Evolutionary conservation across 2,888 invertebrate genomes (phyloP).

Genomic region (Ophonus ardosiacus): DNA sequence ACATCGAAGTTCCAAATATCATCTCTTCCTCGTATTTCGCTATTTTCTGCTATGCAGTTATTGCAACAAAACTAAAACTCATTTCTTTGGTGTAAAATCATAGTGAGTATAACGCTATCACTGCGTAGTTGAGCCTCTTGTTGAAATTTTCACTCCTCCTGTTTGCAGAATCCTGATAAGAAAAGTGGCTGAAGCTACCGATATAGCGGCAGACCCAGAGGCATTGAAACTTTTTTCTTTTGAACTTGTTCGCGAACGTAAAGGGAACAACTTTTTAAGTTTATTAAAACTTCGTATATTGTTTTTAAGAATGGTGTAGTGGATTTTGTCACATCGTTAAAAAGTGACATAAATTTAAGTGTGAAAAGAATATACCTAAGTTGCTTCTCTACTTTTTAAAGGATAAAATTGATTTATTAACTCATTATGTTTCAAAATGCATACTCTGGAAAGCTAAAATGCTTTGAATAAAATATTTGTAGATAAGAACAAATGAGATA

Average conservation of each 20-base stretch:
- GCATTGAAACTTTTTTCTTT: constrained; percentile 50
- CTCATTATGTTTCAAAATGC: background rate
- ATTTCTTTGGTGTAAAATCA: background rate
- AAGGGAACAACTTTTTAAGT: constrained; percentile 50
- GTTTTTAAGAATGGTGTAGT: constrained; percentile 54
- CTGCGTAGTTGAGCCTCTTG: background rate
- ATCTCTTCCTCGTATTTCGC: constrained; percentile 1
- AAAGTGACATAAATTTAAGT: constrained; percentile 54
- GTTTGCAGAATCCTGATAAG: constrained; percentile 11
- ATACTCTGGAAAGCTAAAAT: background rate
- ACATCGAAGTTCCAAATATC: constrained; percentile 12
- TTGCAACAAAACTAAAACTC: constrained; percentile 26
- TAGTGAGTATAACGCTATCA: background rate
- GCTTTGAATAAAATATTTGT: background rate
- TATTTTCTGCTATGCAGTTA: constrained; percentile 12
- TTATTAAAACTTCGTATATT: constrained; percentile 57
- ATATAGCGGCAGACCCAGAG: constrained; percentile 46
- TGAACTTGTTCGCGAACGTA: constrained; percentile 45
- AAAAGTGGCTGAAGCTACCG: constrained; percentile 41
- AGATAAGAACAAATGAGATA: too few species aligned
- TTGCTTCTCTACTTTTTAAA: constrained; percentile 4
- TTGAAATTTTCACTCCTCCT: background rate
- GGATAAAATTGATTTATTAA: background rate
- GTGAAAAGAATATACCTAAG: constrained; percentile 18
- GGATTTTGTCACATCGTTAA: constrained; percentile 56